These are phyloP conservation scores for Xanthia icteritia DNA, from an alignment of 2,888 invertebrate species.

Conservation along the genomic window DNA sequence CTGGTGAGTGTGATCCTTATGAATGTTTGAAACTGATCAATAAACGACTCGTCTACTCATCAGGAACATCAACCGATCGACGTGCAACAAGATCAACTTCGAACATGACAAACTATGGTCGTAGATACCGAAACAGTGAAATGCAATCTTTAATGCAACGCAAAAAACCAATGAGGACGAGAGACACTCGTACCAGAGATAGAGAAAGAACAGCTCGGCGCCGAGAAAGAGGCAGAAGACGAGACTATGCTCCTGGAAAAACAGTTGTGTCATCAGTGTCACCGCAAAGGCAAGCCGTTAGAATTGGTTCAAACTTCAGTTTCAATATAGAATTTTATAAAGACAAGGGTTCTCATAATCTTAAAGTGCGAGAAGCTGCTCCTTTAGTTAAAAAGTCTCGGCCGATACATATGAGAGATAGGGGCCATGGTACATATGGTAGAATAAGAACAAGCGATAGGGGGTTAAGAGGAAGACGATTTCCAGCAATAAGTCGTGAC, in stretches of 20 bases:
- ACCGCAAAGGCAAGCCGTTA: constrained; percentile 59
- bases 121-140: constrained; percentile 36
- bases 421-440: constrained; percentile 28
- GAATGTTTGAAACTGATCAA: constrained; percentile 55
- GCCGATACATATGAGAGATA: constrained; percentile 3
- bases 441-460: constrained; percentile 23
- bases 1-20: constrained; percentile 71
- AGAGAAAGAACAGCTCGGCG: constrained; percentile 15
- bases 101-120: constrained; percentile 24
- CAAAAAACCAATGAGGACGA: constrained; percentile 21
- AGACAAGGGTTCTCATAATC: constrained; percentile 39
- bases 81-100: constrained; percentile 36
- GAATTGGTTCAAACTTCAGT: constrained; percentile 70
- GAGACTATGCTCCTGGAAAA: constrained; percentile 5
- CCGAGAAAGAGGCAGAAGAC: constrained; percentile 13
- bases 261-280: not conserved
- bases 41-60: constrained; percentile 35
- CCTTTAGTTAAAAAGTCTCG: constrained; percentile 13
- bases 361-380: constrained; percentile 32
- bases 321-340: constrained; percentile 74
- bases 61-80: constrained; percentile 46
- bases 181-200: constrained; percentile 10
- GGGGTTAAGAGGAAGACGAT: constrained; percentile 22
- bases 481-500: constrained; percentile 16
- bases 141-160: constrained; percentile 42